Conservation (phyloP, 2,797 vertebrate genomes). For the Gallinago stenura region DNA sequence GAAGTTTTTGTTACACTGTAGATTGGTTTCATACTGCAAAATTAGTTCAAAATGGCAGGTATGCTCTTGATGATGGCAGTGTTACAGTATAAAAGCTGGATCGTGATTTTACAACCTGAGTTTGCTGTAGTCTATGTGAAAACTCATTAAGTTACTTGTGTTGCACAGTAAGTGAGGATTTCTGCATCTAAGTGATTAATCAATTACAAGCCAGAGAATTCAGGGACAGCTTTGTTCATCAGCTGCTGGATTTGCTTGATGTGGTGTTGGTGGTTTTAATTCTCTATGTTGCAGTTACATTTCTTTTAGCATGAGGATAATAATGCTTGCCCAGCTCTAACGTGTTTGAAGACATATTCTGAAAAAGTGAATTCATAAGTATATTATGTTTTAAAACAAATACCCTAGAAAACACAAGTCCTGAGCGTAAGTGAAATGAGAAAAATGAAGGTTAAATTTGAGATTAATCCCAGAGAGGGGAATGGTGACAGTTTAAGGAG, state of each 20-base stretch:
- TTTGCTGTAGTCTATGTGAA: background rate
- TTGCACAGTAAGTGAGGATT: background rate
- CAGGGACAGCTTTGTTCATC: background rate
- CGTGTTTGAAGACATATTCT: background rate
- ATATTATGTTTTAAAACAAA: background rate
- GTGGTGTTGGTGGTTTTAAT: background rate
- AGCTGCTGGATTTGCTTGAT: background rate
- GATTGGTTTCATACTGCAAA: background rate
- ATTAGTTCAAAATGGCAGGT: background rate
- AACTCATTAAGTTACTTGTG: background rate
- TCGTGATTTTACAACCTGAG: background rate
- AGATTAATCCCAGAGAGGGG: background rate
- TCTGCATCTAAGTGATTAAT: background rate
- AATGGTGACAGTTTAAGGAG: background rate
- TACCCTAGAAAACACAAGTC: background rate
- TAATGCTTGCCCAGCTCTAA: background rate
- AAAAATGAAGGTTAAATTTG: background rate
- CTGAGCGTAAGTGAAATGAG: background rate
- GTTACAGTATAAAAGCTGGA: background rate
- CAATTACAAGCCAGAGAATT: background rate
- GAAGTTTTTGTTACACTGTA: background rate
- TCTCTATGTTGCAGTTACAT: background rate
- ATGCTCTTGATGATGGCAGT: background rate
- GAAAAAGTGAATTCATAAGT: background rate
- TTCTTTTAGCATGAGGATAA: background rate